Evolutionary conservation across 2,113 vertebrate genomes (phyloP).

Genomic region (Montifringilla adamsi): DNA sequence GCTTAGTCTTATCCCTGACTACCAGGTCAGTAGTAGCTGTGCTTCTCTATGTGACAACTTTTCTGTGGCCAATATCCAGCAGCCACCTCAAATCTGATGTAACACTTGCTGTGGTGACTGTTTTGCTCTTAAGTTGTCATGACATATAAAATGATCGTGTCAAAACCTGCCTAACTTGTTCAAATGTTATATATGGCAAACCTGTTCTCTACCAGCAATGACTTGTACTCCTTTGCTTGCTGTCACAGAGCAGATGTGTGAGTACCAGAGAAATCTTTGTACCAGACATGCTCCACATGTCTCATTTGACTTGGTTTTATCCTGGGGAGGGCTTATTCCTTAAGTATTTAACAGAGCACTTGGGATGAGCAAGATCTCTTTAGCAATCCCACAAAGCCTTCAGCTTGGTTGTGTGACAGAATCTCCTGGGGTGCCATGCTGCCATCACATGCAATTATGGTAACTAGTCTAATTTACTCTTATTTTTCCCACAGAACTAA

Average conservation of each 20-base stretch:
- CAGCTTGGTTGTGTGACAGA: slow-evolving; percentile 2
- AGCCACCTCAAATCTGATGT: not conserved
- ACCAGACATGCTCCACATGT: not conserved
- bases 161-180: slow-evolving; percentile 49
- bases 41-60: not conserved
- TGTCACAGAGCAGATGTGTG: not conserved
- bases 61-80: not conserved
- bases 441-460: slow-evolving; percentile 34
- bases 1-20: not conserved
- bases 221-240: not conserved
- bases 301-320: slow-evolving; percentile 8
- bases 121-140: not conserved
- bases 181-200: not conserved
- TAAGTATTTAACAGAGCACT: not conserved
- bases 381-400: slow-evolving; percentile 3
- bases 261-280: not conserved
- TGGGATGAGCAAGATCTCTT: slow-evolving; percentile 33
- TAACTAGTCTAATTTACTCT: slow-evolving; percentile 17
- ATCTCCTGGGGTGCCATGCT: not conserved
- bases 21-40: not conserved
- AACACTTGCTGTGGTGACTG: not conserved
- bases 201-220: not conserved
- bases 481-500: not conserved
- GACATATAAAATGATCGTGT: not conserved
- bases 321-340: not conserved